phyloP scores from a whole-genome alignment of 1,140 invertebrate genomes.

The Caenorhabditis briggsae region DNA sequence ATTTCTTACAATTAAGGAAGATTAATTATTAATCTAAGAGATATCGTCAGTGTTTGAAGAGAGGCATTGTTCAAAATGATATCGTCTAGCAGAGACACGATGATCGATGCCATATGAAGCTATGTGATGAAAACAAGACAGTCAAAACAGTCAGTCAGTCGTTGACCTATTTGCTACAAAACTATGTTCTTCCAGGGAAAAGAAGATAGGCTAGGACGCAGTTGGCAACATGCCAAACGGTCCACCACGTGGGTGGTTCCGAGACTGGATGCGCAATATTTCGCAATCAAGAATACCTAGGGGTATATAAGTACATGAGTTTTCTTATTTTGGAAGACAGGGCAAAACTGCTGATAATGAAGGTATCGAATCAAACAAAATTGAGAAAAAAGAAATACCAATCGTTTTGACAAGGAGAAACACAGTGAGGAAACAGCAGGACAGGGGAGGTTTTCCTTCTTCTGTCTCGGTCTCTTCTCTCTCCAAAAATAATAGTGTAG shows the following conservation, averaged over 20 bases:
- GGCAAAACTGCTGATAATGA: conserved; percentile 41
- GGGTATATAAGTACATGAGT: not conserved
- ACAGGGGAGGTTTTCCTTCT: not conserved
- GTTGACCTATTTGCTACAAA: not conserved
- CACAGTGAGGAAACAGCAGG: conserved; percentile 11
- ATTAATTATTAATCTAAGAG: no score
- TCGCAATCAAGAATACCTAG: not conserved
- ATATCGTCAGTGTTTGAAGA: no score
- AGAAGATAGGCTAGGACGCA: not conserved
- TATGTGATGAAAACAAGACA: conserved; percentile 4
- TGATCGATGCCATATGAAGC: no score
- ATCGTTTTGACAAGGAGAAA: not conserved
- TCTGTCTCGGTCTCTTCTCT: conserved; percentile 12
- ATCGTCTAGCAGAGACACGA: no score
- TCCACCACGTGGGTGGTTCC: not conserved
- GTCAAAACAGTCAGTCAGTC: conserved; percentile 22
- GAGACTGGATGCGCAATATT: conserved; percentile 13
- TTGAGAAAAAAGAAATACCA: conserved; percentile 5
- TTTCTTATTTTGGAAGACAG: not conserved
- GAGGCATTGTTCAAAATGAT: no score
- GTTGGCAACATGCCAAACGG: not conserved
- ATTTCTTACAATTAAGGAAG: no score
- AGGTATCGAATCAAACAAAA: not conserved
- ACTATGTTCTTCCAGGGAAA: not conserved
- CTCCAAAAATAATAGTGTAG: not conserved